Conservation (phyloP, 2,888 invertebrate species). For the Drosophila quinaria region DNA sequence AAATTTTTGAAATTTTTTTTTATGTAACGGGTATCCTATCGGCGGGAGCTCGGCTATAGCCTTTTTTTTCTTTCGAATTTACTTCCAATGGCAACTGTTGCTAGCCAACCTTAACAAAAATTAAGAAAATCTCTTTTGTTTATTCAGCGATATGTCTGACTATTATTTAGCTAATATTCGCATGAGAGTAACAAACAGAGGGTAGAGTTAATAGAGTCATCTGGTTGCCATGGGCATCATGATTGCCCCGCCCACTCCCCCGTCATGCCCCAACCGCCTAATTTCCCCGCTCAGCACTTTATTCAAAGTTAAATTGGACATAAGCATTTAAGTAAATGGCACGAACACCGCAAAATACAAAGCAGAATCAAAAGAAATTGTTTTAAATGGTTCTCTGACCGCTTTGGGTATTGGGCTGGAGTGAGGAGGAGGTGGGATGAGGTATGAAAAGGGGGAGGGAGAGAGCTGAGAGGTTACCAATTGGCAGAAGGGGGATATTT, state of each 20-base stretch:
- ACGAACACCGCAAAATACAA: constrained; percentile 50
- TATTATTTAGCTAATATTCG: constrained; percentile 16
- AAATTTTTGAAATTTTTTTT: no score
- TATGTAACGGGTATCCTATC: no score
- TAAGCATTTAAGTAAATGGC: constrained; percentile 63
- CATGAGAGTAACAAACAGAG: background rate
- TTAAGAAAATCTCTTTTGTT: background rate
- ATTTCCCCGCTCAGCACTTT: background rate
- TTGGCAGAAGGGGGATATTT: constrained; percentile 2
- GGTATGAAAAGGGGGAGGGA: no score
- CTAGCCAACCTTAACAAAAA: background rate
- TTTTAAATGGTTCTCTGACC: constrained; percentile 35
- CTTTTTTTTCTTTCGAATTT: no score
- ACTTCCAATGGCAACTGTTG: no score
- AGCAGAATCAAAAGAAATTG: constrained; percentile 65
- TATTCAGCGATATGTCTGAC: background rate
- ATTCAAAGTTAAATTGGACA: constrained; percentile 53
- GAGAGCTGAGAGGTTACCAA: constrained; percentile 3
- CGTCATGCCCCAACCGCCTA: background rate
- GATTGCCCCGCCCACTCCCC: background rate
- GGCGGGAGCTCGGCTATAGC: no score
- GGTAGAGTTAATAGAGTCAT: constrained; percentile 42
- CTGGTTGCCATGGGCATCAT: constrained; percentile 33
- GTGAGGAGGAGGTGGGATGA: no score
- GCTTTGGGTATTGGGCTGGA: background rate